Percentiles rank a stretch among this genome's conserved stretches.
Conservation (phyloP, 2,113 vertebrate genomes). For the Percina caprodes region DNA sequence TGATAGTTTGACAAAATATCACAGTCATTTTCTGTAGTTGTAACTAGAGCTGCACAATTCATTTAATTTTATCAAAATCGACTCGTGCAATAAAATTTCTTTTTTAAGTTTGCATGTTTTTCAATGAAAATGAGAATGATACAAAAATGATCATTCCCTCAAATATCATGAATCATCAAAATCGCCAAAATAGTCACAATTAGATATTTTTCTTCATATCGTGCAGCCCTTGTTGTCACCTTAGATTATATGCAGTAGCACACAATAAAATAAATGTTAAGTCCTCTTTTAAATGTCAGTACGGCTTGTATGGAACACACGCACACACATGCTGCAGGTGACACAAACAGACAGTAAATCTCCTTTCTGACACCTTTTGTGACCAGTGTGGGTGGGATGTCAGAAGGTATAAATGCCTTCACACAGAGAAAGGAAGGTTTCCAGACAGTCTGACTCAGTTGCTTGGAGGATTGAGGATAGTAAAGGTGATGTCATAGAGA, state of each 20-base stretch:
- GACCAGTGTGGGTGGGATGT: conserved; percentile 24
- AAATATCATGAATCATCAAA: too few species aligned
- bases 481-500: conserved; percentile 25
- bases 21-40: neutral
- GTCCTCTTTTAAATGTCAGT: conserved; percentile 4
- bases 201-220: too few species aligned
- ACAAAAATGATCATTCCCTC: too few species aligned
- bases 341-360: neutral
- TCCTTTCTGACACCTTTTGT: conserved; percentile 38
- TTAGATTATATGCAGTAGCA: neutral
- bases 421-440: conserved; percentile 29
- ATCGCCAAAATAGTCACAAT: too few species aligned
- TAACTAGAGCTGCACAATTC: too few species aligned
- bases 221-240: neutral
- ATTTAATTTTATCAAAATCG: too few species aligned
- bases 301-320: neutral
- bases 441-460: conserved; percentile 34
- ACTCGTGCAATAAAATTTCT: too few species aligned
- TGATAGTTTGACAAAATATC: conserved; percentile 4
- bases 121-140: too few species aligned
- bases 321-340: neutral
- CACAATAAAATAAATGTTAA: neutral
- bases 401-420: conserved; percentile 53
- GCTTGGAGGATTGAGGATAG: conserved; percentile 22
- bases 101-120: too few species aligned